Evolutionary conservation across 2,888 invertebrate genomes (phyloP), one percentile per base, ranked within the genome.

Genomic region (Rhaphigaster nebulosa): DNA sequence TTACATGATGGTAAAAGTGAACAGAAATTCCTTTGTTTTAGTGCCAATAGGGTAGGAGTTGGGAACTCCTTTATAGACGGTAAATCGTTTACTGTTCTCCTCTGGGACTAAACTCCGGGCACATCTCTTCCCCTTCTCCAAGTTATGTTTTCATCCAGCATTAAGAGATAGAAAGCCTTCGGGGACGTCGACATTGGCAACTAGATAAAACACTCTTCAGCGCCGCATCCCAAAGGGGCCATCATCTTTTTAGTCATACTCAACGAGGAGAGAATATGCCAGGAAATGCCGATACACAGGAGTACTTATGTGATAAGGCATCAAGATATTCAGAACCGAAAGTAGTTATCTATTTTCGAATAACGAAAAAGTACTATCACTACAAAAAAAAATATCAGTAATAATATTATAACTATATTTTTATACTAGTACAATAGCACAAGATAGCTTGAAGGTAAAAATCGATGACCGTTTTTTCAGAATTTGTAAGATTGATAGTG

Each of bases 121-220:
- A 76, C 70, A 76, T 38, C 38, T 23, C 34, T 20, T 38, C 29
- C 70, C n/a, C 41, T 29, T 41, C n/a, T n/a, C 41, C 80, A 45
- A 45, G 12, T 84, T 45, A 41, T 84, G 84, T 84, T 84, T 84
- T 45, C 84, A 76, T 76, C 70, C 38, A 3, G 45, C 84, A 84
- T 84, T 84, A 84, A 10, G 45, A 84, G 84, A 84, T 84, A 84
- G 84, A 84, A 84, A 41, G 45, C 45, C 84, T 84, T 84, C 84
- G n/a, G 84, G 84, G 45, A 84, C 84, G 45, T n/a, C 45, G 84
- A 4, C 45, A 84, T 38, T 45, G 45, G 26, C 45, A 84, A 84
- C 45, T 84, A 84, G 84, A 84, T 84, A 84, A 84, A 84, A 84
- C 84, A 50, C 45, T 84, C 84, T 50, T 84, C 84, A 76, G 70